phyloP scores from a whole-genome alignment of 2,797 vertebrate species.

The Lates japonicus region DNA sequence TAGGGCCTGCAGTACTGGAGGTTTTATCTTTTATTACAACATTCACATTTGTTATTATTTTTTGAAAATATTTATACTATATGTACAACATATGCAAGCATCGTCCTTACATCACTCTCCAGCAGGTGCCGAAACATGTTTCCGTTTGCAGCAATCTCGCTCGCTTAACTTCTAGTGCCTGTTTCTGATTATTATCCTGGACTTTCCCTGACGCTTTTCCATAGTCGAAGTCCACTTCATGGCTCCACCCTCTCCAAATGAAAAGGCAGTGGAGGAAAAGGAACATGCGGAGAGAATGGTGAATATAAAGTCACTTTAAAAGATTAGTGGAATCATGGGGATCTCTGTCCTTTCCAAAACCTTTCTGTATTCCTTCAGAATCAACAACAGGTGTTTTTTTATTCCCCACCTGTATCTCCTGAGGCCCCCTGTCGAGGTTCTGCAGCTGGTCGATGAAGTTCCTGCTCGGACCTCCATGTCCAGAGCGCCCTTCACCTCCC shows the following conservation, averaged over 20 bases:
- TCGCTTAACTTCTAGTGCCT: constrained; percentile 98
- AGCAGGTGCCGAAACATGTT: constrained; percentile 99
- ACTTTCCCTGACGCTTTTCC: constrained; percentile 98
- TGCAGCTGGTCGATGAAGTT: constrained; percentile 97
- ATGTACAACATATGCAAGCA: too few relatives aligned
- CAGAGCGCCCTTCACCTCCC: constrained; percentile 95
- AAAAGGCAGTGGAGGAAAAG: constrained; percentile 83
- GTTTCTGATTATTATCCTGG: constrained; percentile 95
- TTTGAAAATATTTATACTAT: neutral
- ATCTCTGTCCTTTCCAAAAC: neutral
- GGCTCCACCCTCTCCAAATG: constrained; percentile 98
- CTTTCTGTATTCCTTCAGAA: too few relatives aligned
- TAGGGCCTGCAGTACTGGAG: too few relatives aligned
- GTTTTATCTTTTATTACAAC: neutral
- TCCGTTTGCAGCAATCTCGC: constrained; percentile 95
- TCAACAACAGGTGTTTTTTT: neutral
- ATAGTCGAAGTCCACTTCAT: constrained; percentile 98
- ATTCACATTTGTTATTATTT: neutral
- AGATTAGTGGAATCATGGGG: too few relatives aligned
- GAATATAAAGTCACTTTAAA: neutral
- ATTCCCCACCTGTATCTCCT: constrained; percentile 98
- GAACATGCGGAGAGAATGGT: neutral
- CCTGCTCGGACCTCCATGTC: constrained; percentile 98
- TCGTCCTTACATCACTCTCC: constrained; percentile 94
- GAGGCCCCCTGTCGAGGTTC: constrained; percentile 96